Conservation (phyloP, 2,113 vertebrate genomes). For the Dinomys branickii region DNA sequence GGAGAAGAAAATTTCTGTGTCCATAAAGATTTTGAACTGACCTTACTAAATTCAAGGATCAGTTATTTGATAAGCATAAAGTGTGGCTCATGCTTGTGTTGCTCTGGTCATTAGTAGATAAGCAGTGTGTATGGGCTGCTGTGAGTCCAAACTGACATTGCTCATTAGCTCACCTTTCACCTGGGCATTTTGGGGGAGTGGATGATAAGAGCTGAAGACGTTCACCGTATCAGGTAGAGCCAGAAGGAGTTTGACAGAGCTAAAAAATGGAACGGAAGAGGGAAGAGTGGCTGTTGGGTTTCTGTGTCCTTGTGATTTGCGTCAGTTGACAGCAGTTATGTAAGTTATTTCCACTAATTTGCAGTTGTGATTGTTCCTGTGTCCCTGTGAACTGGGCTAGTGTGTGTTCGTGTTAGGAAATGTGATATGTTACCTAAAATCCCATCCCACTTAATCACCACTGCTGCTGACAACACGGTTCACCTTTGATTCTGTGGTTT, state of each 20-base stretch:
- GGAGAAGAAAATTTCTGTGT: slow-evolving; percentile 6
- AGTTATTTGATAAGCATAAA: slow-evolving; percentile 8
- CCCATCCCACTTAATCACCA: slow-evolving; percentile 29
- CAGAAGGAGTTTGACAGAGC: background rate
- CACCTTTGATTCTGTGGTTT: slow-evolving; percentile 63
- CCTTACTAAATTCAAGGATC: background rate
- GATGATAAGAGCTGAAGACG: background rate
- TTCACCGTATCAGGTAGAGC: background rate
- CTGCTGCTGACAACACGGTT: slow-evolving; percentile 4
- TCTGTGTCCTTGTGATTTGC: background rate
- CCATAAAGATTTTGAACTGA: slow-evolving; percentile 30
- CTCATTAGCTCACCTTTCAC: background rate
- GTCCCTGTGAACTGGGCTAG: background rate
- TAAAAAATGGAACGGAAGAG: background rate
- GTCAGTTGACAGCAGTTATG: background rate
- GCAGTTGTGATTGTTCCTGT: slow-evolving; percentile 22
- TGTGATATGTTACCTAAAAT: slow-evolving; percentile 53
- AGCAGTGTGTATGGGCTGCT: background rate
- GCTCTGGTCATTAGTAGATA: background rate
- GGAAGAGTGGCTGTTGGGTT: background rate
- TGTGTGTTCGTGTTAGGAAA: slow-evolving; percentile 43
- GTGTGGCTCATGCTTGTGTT: background rate
- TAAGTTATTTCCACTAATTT: slow-evolving; percentile 55
- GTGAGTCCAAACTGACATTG: background rate
- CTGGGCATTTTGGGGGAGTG: background rate